These are phyloP conservation scores for Strongylocentrotus purpuratus DNA, from an alignment of 35 echinoderm and acorn worm species.

Conservation along the genomic window DNA sequence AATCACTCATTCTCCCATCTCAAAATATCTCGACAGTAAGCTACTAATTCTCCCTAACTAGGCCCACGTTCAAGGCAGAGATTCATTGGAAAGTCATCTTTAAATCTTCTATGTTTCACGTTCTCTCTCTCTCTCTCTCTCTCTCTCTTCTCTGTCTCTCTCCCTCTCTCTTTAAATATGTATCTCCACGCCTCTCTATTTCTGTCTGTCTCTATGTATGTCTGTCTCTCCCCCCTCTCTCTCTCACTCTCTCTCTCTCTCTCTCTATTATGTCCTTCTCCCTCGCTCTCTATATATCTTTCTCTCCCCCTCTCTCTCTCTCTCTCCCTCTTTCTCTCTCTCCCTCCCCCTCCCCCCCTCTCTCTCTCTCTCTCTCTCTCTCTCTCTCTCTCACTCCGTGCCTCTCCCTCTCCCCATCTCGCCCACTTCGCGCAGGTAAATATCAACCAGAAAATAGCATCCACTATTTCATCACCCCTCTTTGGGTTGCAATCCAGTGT, in stretches of 20 bases:
- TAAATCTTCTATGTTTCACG: not conserved
- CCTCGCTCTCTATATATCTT: no score
- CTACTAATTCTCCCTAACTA: slow-evolving; percentile 20
- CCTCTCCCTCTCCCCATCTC: not conserved
- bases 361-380: not conserved
- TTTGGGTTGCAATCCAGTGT: not conserved
- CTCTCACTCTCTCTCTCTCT: no score
- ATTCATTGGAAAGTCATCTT: not conserved
- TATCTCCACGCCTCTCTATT: not conserved
- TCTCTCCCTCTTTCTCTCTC: no score
- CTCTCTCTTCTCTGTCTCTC: not conserved
- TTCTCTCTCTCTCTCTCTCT: not conserved
- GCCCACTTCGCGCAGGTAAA: not conserved
- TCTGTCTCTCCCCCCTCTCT: not conserved
- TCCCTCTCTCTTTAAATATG: not conserved
- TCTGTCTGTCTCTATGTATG: no score
- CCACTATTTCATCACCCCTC: slow-evolving; percentile 22
- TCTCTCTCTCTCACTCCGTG: not conserved
- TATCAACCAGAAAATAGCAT: not conserved
- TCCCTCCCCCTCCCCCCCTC: no score
- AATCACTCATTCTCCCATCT: not conserved
- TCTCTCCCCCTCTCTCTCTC: not conserved
- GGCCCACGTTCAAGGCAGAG: not conserved
- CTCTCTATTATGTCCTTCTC: not conserved
- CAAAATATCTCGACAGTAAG: not conserved